Conservation (phyloP, 2,888 invertebrate species). For the Lepidochrysops patricia region DNA sequence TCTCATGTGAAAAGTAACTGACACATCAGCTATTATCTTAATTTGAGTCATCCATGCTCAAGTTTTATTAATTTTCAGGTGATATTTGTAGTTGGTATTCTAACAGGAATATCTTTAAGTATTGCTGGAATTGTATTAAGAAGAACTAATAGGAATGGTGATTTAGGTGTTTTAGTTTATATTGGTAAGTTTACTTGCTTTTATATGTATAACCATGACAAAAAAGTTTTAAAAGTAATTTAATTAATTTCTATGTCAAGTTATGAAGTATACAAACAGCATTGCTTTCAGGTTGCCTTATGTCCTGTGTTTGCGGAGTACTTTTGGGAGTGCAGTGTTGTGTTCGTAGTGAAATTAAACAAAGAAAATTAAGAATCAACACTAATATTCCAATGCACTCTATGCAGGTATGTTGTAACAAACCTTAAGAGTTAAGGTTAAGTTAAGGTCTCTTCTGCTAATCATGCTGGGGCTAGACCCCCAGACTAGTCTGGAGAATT, state of each 20-base stretch:
- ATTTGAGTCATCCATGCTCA: not conserved
- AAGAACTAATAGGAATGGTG: constrained; percentile 76
- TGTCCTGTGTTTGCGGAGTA: constrained; percentile 76
- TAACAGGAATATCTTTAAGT: constrained; percentile 78
- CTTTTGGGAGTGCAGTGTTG: constrained; percentile 78
- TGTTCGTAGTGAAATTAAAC: constrained; percentile 68
- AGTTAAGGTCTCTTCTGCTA: too few relatives aligned
- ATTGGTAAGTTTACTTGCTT: constrained; percentile 61
- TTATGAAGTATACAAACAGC: not conserved
- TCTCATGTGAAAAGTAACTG: too few relatives aligned
- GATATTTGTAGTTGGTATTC: constrained; percentile 78
- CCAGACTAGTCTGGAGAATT: too few relatives aligned
- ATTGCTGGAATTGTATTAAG: constrained; percentile 78
- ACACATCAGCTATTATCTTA: constrained; percentile 6
- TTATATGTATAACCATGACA: too few relatives aligned
- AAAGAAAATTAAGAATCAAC: constrained; percentile 51
- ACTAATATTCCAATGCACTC: constrained; percentile 65
- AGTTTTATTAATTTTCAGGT: constrained; percentile 57
- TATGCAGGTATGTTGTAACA: constrained; percentile 48
- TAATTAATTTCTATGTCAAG: not conserved
- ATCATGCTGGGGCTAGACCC: too few relatives aligned
- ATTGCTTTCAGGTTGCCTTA: constrained; percentile 55
- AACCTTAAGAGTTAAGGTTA: too few relatives aligned
- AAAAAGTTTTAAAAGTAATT: too few relatives aligned
- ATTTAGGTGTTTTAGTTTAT: constrained; percentile 78